Conservation (phyloP, 2,888 invertebrate genomes). For the Tiliacea citrago region DNA sequence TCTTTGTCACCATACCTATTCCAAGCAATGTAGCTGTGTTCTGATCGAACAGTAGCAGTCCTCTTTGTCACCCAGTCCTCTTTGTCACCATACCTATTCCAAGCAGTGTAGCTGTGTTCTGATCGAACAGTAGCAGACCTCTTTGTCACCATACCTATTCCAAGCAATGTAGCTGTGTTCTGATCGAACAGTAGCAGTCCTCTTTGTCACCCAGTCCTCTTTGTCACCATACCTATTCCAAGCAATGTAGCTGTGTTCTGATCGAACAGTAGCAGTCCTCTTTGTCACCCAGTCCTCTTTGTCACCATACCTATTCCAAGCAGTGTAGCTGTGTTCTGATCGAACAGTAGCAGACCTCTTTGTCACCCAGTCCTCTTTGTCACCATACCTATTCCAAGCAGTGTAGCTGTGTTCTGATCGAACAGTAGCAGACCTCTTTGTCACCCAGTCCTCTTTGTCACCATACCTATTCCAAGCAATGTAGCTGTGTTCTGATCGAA, state of each 20-base stretch:
- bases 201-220: too few species aligned
- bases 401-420: background rate
- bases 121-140: background rate
- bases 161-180: too few species aligned
- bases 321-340: too few species aligned
- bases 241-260: too few species aligned
- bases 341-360: background rate
- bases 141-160: background rate
- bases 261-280: background rate
- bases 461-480: background rate
- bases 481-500: background rate
- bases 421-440: background rate
- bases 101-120: too few species aligned
- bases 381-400: background rate
- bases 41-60: background rate
- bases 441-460: too few species aligned
- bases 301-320: background rate
- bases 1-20: background rate
- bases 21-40: too few species aligned
- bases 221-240: background rate
- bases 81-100: background rate
- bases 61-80: too few species aligned
- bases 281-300: too few species aligned
- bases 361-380: too few species aligned
- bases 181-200: background rate